A percentile compares a stretch with the other conserved stretches of the same genome.
Evolutionary conservation across 2,888 invertebrate species (phyloP).

Genomic region (Adela reaumurella): DNA sequence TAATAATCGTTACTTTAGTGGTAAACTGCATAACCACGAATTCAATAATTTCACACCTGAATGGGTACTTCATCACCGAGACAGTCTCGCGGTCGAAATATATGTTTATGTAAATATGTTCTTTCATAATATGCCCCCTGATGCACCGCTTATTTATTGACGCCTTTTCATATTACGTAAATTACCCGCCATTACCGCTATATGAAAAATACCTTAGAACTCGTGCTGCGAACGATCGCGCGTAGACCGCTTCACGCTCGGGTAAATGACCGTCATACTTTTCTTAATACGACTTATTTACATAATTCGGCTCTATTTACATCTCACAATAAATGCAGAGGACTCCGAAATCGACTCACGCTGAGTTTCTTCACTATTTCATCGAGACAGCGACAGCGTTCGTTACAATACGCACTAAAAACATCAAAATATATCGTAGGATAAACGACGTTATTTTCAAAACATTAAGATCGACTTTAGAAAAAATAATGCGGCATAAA

Average conservation of each 20-base stretch:
- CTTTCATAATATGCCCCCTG: too few relatives aligned
- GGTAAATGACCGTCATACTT: slow-evolving; percentile 39
- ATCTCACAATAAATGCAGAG: slow-evolving; percentile 34
- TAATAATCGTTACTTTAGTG: too few relatives aligned
- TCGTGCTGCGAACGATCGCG: too few relatives aligned
- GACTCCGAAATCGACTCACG: not conserved
- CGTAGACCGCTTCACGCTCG: slow-evolving; percentile 25
- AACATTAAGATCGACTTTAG: not conserved
- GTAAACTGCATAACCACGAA: too few relatives aligned
- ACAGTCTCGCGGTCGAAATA: too few relatives aligned
- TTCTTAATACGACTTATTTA: slow-evolving; percentile 50
- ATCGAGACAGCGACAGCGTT: not conserved
- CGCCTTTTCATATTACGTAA: too few relatives aligned
- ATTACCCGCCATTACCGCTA: too few relatives aligned
- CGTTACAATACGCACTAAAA: not conserved
- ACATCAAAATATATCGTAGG: not conserved
- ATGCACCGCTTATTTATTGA: too few relatives aligned
- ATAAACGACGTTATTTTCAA: not conserved
- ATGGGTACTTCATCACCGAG: too few relatives aligned
- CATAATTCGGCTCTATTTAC: slow-evolving; percentile 53
- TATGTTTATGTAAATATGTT: too few relatives aligned
- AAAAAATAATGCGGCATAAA: not conserved
- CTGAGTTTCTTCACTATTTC: not conserved
- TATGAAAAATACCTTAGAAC: too few relatives aligned
- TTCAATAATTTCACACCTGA: too few relatives aligned